Conservation (phyloP, 2,888 invertebrate genomes). For the Nysson spinosus region DNA sequence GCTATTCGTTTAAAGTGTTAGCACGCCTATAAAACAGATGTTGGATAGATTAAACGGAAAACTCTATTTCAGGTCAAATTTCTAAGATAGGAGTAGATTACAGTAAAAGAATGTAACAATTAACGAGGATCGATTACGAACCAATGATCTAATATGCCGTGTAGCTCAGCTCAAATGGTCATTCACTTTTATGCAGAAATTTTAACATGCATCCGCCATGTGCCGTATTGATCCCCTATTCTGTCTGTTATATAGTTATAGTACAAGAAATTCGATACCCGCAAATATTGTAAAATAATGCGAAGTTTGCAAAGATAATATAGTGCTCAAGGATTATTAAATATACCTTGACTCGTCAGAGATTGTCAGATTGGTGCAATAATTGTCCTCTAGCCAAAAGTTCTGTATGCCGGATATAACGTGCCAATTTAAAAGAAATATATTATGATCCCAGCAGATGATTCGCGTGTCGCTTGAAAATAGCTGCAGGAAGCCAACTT, state of each 20-base stretch:
- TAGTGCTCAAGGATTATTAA: conserved; percentile 24
- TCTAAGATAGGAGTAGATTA: not conserved
- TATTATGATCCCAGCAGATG: too few relatives aligned
- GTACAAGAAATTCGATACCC: conserved; percentile 1
- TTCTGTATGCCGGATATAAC: conserved; percentile 36
- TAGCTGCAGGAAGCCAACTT: too few relatives aligned
- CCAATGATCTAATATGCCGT: conserved; percentile 5
- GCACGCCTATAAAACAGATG: conserved; percentile 22
- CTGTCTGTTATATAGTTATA: conserved; percentile 13
- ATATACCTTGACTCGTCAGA: conserved; percentile 42
- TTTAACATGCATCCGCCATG: conserved; percentile 45
- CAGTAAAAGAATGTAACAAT: conserved; percentile 12
- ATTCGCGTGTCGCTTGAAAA: too few relatives aligned
- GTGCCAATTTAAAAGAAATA: conserved; percentile 39
- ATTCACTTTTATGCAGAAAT: conserved; percentile 15
- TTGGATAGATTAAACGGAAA: not conserved
- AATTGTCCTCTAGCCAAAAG: conserved; percentile 42
- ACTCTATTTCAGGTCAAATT: not conserved
- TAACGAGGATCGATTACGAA: conserved; percentile 18
- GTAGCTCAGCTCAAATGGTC: conserved; percentile 2
- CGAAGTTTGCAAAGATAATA: conserved; percentile 2
- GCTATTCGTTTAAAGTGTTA: not conserved
- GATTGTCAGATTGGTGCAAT: conserved; percentile 43
- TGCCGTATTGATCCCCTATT: conserved; percentile 55
- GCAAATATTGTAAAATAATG: conserved; percentile 1